Percentiles rank a stretch among this genome's conserved stretches.
phyloP scores from a whole-genome alignment of 92 coral and sea anemone genomes.

The Blastomussa wellsi region DNA sequence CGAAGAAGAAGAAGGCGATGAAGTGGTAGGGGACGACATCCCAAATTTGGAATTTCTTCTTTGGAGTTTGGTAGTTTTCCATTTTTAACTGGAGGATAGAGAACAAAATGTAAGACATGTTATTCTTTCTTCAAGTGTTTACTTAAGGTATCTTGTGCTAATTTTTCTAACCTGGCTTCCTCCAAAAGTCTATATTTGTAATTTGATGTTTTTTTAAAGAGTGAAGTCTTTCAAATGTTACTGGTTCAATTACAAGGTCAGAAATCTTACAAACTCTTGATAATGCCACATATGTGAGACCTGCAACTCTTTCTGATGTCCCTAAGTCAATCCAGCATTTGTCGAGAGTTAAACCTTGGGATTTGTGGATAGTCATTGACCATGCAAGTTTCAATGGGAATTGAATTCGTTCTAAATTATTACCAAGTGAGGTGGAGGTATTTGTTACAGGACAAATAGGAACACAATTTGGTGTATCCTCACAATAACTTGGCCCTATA shows the following conservation, averaged over 20 bases:
- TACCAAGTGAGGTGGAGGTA: slow-evolving; percentile 37
- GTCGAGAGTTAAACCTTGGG: slow-evolving; percentile 42
- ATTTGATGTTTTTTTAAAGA: too few species aligned
- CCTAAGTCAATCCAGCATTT: slow-evolving; percentile 44
- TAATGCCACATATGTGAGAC: too few species aligned
- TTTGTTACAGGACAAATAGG: slow-evolving; percentile 45
- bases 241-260: too few species aligned
- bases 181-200: too few species aligned
- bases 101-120: slow-evolving; percentile 22
- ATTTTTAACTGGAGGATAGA: slow-evolving; percentile 24
- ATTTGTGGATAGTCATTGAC: slow-evolving; percentile 44
- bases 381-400: slow-evolving; percentile 38
- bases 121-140: slow-evolving; percentile 18
- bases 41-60: slow-evolving; percentile 53
- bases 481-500: too few species aligned
- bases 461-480: slow-evolving; percentile 44
- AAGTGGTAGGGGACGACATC: slow-evolving; percentile 44
- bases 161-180: too few species aligned
- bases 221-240: too few species aligned
- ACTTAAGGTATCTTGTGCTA: too few species aligned
- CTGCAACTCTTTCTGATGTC: slow-evolving; percentile 42
- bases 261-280: too few species aligned
- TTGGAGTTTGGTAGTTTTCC: too few species aligned
- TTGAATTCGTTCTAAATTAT: slow-evolving; percentile 32
- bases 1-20: slow-evolving; percentile 37